Base-by-base conservation (phyloP, 2,888 invertebrate species). In the Dolichopus griseipennis region DNA sequence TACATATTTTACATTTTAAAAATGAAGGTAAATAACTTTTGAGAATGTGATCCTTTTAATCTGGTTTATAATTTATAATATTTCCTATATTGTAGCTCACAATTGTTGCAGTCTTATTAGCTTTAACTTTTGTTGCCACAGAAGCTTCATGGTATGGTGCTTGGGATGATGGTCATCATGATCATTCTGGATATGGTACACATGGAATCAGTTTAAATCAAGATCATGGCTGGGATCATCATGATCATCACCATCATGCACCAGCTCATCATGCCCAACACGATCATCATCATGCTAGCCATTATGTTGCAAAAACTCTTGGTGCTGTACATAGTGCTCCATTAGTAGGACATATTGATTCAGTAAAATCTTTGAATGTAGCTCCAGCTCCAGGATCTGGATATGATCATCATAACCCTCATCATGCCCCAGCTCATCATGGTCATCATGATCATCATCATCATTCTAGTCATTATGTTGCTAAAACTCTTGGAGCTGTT, bases 301-400 rank as follows among this genome's bases (percentile, higher is more conserved):
- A 27, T 65, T 27, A 27, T 27, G 27, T 27, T 27, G 27, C 27
- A 27, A 27, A 27, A 27, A 27, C 27, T 27, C 27, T 27, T 27
- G 27, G 27, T 27, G 27, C 27, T 27, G 27, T 27, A 4, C 27
- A 27, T 5, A 27, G 3, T 5, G 27, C 27, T 27, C 27, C 27
- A 27, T 27, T 27, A 5, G 3, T 5, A 27, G 27, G 27, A 5
- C 27, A 27, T 27, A 27, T 27, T 27, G 27, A 27, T 27, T 27
- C 27, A 27, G 27, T 27, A 27, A 27, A 27, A 4, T 27, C 81
- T 6, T 72, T 79, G 67, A 81, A 81, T 27, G 27, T 27, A 4
- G 27, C 27, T 27, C 27, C 27, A 27, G 27, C 27, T 4, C 27
- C 27, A 27, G 27, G 27, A 27, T 27, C 27, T 27, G 27, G 27